Percentiles rank a stretch among this genome's conserved stretches.
phyloP scores from a whole-genome alignment of 2,113 vertebrate species.

The Charina bottae region DNA sequence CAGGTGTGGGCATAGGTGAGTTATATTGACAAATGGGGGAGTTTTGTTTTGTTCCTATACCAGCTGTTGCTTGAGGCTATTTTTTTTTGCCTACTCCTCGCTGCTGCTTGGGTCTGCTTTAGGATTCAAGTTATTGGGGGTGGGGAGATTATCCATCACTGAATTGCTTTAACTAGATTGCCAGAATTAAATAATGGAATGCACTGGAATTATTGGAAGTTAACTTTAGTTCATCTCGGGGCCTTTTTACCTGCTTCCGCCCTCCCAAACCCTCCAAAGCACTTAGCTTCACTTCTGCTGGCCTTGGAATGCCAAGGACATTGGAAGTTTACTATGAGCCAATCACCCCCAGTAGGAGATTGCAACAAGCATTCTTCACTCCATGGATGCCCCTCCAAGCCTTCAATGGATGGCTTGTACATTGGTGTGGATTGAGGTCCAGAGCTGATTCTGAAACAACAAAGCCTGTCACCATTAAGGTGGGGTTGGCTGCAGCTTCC shows the following conservation, averaged over 20 bases:
- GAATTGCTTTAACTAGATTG: neutral
- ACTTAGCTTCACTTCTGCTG: neutral
- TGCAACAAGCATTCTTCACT: neutral
- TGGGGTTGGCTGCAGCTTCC: neutral
- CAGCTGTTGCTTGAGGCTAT: neutral
- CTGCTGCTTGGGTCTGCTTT: neutral
- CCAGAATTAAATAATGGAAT: neutral
- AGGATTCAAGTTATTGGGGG: neutral
- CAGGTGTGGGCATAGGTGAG: neutral
- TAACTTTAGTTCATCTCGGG: neutral
- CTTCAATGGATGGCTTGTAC: neutral
- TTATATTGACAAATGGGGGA: neutral
- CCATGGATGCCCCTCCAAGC: neutral
- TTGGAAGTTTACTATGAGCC: neutral
- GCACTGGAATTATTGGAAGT: neutral
- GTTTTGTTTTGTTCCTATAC: neutral
- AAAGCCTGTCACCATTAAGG: neutral
- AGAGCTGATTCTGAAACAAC: neutral
- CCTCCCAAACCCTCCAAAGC: neutral
- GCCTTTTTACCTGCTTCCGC: neutral
- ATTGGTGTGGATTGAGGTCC: neutral
- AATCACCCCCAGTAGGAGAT: neutral
- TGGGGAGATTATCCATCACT: neutral
- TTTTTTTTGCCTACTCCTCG: neutral
- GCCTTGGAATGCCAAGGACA: neutral